These are phyloP conservation scores for Leptinotarsa rubiginosa DNA, from an alignment of 2,888 invertebrate genomes.

Conservation along the genomic window DNA sequence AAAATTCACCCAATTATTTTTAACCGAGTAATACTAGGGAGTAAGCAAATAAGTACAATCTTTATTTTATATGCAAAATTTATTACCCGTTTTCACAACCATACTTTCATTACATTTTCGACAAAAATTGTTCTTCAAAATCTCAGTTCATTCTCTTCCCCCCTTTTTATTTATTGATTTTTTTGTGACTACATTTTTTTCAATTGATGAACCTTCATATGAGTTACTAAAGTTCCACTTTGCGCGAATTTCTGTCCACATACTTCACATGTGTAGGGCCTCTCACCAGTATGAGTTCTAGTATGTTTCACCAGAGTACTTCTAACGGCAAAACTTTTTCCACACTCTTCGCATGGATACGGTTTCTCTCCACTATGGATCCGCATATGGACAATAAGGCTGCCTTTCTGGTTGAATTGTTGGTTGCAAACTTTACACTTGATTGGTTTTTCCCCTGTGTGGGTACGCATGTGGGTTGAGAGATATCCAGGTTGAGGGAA, in stretches of 20 bases:
- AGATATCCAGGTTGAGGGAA: conserved; percentile 58
- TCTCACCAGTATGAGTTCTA: conserved; percentile 60
- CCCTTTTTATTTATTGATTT: not conserved
- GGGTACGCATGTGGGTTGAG: conserved; percentile 55
- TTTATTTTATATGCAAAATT: no score
- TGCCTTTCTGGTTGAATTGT: conserved; percentile 55
- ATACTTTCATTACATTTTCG: not conserved
- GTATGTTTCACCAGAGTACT: conserved; percentile 60
- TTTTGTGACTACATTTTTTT: conserved; percentile 34
- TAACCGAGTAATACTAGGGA: no score
- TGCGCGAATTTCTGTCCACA: conserved; percentile 52
- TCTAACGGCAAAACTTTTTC: conserved; percentile 57
- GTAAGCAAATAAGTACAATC: no score
- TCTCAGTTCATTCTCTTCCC: no score
- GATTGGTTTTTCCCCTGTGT: conserved; percentile 57
- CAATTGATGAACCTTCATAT: conserved; percentile 58
- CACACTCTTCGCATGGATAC: conserved; percentile 57
- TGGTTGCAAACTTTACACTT: conserved; percentile 53
- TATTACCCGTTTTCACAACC: no score
- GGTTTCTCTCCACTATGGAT: conserved; percentile 59
- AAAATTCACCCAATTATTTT: no score
- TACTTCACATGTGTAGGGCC: conserved; percentile 57
- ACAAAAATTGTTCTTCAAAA: not conserved
- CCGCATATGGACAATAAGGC: conserved; percentile 57
- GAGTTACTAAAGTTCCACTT: conserved; percentile 55